phyloP scores from a whole-genome alignment of 2,113 vertebrate genomes.

The Peucedramus taeniatus region DNA sequence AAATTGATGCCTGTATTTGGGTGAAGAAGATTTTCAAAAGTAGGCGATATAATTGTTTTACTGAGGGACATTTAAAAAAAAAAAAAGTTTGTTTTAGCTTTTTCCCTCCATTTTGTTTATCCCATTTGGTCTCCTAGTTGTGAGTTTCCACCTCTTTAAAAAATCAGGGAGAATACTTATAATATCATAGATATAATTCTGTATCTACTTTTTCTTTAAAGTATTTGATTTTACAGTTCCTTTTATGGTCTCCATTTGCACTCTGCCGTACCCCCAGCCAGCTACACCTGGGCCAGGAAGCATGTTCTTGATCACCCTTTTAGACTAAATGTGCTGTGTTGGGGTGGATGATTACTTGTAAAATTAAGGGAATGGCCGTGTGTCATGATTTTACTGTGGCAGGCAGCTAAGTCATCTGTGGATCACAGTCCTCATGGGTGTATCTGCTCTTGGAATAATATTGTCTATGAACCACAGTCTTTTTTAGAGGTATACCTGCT shows the following conservation, averaged over 20 bases:
- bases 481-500: not conserved
- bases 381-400: fast-evolving
- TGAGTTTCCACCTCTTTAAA: not conserved
- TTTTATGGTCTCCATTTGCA: not conserved
- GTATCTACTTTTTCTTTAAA: not conserved
- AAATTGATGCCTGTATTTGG: not conserved
- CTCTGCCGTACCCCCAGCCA: not conserved
- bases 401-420: not conserved
- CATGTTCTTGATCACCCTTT: not conserved
- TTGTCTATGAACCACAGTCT: fast-evolving
- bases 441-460: not conserved
- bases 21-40: not conserved
- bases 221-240: not conserved
- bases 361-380: not conserved
- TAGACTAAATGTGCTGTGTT: not conserved
- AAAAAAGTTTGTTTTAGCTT: not conserved
- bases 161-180: not conserved
- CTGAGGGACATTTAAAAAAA: not conserved
- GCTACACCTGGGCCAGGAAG: not conserved
- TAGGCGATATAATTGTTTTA: not conserved
- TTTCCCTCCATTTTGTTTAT: not conserved
- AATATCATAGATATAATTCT: not conserved
- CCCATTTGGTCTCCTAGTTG: not conserved
- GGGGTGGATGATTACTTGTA: not conserved
- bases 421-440: not conserved